These are phyloP conservation scores for Reticulitermes speratus DNA, from an alignment of 1,140 invertebrate species.

Conservation along the genomic window DNA sequence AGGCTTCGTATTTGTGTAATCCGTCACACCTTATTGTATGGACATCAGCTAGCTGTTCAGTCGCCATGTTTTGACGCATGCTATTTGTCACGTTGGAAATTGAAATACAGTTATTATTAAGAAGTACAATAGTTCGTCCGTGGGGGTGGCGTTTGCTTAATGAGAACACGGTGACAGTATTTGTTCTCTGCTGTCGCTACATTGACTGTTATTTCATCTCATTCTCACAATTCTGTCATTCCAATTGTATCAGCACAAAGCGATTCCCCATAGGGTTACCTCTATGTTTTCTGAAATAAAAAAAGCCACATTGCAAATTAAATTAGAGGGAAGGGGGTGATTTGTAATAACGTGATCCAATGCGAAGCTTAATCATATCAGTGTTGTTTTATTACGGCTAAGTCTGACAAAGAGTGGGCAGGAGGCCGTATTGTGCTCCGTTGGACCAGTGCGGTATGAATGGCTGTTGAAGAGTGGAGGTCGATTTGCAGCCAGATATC, in stretches of 20 bases:
- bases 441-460: background rate
- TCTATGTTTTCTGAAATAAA: background rate
- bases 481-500: too few species aligned
- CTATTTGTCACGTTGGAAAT: background rate
- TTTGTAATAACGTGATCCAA: background rate
- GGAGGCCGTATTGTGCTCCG: background rate
- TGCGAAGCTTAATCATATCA: background rate
- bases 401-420: background rate
- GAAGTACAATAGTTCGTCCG: background rate
- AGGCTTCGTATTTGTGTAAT: too few species aligned
- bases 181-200: background rate
- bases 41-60: too few species aligned
- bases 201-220: background rate
- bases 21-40: too few species aligned
- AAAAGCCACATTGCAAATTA: background rate
- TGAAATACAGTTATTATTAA: background rate
- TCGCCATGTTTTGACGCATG: too few species aligned
- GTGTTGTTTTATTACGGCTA: background rate
- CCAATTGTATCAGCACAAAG: background rate
- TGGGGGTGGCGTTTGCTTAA: background rate
- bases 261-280: background rate
- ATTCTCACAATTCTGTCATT: background rate
- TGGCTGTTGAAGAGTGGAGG: too few species aligned
- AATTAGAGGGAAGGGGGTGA: background rate
- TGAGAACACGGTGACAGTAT: background rate